phyloP scores from a whole-genome alignment of 2,113 vertebrate species.

The Gallinago jamesoni region DNA sequence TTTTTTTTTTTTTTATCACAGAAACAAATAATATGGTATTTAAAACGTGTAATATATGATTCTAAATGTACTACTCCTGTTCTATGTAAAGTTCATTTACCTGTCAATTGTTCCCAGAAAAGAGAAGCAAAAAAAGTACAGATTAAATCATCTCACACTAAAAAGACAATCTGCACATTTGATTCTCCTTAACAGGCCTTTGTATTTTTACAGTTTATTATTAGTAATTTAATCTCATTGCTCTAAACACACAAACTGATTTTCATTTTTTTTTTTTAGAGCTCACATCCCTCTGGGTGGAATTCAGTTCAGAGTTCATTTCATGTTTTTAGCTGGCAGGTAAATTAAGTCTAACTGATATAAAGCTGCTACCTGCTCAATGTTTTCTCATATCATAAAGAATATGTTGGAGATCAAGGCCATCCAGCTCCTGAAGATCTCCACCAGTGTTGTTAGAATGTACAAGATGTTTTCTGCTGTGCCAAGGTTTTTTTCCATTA shows the following conservation, averaged over 20 bases:
- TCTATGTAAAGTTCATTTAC: neutral
- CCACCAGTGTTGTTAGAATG: neutral
- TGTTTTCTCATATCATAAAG: neutral
- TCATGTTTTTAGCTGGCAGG: neutral
- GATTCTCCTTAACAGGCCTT: neutral
- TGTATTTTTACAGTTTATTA: neutral
- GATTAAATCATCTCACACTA: neutral
- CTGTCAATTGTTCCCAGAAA: neutral
- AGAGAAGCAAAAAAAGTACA: neutral
- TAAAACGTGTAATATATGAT: neutral
- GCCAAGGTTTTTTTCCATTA: neutral
- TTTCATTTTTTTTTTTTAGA: neutral
- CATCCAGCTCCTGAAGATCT: neutral
- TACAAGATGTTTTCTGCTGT: neutral
- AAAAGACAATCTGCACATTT: neutral
- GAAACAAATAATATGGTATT: neutral
- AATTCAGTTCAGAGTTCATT: neutral
- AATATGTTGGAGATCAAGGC: neutral
- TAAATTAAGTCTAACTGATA: neutral
- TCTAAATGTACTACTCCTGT: neutral
- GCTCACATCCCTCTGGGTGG: neutral
- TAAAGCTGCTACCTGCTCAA: neutral
- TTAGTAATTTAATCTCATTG: neutral
- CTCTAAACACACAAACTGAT: neutral
- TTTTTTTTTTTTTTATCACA: neutral